Percentiles rank a stretch among this genome's conserved stretches.
Conservation (phyloP, 2,113 vertebrate genomes). For the Cnemophilus loriae region DNA sequence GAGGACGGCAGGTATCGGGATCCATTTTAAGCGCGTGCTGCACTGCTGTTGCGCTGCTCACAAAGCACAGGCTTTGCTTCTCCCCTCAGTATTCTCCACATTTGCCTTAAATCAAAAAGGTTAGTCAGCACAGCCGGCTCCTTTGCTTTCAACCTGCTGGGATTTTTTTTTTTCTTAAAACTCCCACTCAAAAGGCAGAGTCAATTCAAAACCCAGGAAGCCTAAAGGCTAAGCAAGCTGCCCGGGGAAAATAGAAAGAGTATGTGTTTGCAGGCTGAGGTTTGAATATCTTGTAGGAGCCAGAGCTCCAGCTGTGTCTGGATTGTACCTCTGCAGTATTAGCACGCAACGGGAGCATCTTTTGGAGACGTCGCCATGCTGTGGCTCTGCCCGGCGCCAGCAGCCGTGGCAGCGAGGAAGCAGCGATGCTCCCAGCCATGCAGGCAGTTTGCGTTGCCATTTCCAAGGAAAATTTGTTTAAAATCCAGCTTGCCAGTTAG, state of each 20-base stretch:
- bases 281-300: neutral
- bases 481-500: neutral
- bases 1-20: neutral
- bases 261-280: neutral
- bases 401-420: neutral
- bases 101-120: neutral
- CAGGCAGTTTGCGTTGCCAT: neutral
- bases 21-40: neutral
- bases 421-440: neutral
- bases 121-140: neutral
- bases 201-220: neutral
- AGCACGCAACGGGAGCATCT: neutral
- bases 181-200: constrained; percentile 45
- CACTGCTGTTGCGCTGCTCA: neutral
- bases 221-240: constrained; percentile 22
- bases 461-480: neutral
- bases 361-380: neutral
- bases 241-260: constrained; percentile 20
- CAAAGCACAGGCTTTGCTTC: neutral
- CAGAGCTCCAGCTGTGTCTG: constrained; percentile 21
- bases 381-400: neutral
- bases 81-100: neutral
- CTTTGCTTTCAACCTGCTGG: constrained; percentile 36
- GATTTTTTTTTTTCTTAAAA: neutral
- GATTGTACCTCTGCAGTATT: neutral